Evolutionary conservation across 35 echinoderm and acorn worm genomes (phyloP), one percentile per base, ranked within the genome.

Genomic region (Ophioderma brevispina): DNA sequence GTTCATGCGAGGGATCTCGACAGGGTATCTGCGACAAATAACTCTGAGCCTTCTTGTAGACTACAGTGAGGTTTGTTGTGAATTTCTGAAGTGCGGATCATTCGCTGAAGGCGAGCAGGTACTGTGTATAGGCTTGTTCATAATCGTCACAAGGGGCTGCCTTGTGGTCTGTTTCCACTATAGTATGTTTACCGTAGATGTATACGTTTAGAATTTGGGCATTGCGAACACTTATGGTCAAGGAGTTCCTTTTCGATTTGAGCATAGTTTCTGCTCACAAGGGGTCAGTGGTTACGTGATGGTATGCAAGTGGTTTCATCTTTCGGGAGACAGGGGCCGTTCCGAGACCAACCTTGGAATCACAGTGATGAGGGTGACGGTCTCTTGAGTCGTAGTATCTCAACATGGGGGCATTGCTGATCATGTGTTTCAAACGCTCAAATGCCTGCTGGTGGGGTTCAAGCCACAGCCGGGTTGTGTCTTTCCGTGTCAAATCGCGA

Each of bases 1-100:
- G n/a, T n/a, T n/a, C n/a, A n/a, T n/a, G n/a, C n/a, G n/a, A n/a
- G n/a, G n/a, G n/a, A n/a, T n/a, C n/a, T n/a, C n/a, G n/a, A n/a
- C n/a, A n/a, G n/a, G n/a, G n/a, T n/a, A n/a, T n/a, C n/a, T 0
- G 87, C n/a, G n/a, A n/a, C n/a, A n/a, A n/a, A n/a, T n/a, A n/a
- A n/a, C n/a, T 38, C n/a, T n/a, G n/a, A n/a, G n/a, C n/a, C n/a
- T n/a, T n/a, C 25, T 41, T 91, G 39, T 33, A 49, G 18, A 95
- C 40, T 0, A 40, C 5, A 76, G 42, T 32, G 83, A n/a, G n/a
- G n/a, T n/a, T n/a, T n/a, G n/a, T n/a, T n/a, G n/a, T n/a, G n/a
- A n/a, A 96, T 23, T 91, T 80, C 86, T 83, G 87, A 19, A 96
- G 63, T 32, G n/a, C n/a, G n/a, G n/a, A n/a, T n/a, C n/a, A n/a